Conservation (phyloP, 2,888 invertebrate genomes). For the Loripinus fragilis region DNA sequence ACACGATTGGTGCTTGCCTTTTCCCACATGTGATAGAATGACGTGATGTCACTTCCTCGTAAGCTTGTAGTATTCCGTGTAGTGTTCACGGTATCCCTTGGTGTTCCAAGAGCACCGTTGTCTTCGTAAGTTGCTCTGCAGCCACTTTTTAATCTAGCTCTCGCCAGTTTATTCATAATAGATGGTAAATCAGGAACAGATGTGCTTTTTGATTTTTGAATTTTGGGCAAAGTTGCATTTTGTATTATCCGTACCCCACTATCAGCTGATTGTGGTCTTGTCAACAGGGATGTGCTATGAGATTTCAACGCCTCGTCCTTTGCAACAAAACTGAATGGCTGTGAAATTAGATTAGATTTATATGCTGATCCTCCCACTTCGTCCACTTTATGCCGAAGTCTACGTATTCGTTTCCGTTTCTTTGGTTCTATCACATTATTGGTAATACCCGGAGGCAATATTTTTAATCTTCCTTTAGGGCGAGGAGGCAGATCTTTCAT, state of each 20-base stretch:
- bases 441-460: slow-evolving; percentile 52
- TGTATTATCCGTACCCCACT: slow-evolving; percentile 30
- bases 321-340: background rate
- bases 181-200: slow-evolving; percentile 42
- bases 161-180: slow-evolving; percentile 39
- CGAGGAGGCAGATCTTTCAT: slow-evolving; percentile 46
- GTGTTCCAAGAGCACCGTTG: slow-evolving; percentile 52
- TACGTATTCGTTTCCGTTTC: background rate
- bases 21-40: slow-evolving; percentile 61
- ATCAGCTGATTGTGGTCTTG: slow-evolving; percentile 48
- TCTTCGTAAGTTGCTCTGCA: slow-evolving; percentile 29
- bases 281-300: background rate
- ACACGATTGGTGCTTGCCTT: slow-evolving; percentile 40
- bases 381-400: slow-evolving; percentile 5
- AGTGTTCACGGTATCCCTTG: slow-evolving; percentile 11
- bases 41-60: slow-evolving; percentile 49
- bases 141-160: slow-evolving; percentile 1
- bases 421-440: background rate
- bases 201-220: slow-evolving; percentile 14
- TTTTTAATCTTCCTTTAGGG: slow-evolving; percentile 47
- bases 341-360: slow-evolving; percentile 2
- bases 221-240: background rate
- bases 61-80: slow-evolving; percentile 21
- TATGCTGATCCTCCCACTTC: background rate
- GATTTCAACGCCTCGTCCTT: background rate